These are phyloP conservation scores for Bombus sibiricus DNA, from an alignment of 1,140 invertebrate species.

Conservation along the genomic window DNA sequence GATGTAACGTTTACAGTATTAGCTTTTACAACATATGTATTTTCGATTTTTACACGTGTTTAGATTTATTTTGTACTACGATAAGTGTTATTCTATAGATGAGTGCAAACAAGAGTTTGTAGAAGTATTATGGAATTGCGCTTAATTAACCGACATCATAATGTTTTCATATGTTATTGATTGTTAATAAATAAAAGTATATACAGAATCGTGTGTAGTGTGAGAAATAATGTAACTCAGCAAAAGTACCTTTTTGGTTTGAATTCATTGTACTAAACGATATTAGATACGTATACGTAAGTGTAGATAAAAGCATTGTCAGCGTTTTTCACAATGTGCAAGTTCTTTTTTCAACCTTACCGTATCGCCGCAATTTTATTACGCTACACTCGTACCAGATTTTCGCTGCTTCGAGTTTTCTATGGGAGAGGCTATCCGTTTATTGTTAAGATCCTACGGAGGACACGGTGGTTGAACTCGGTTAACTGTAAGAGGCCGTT, in stretches of 20 bases:
- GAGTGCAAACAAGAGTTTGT: not conserved
- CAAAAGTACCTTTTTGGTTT: not conserved
- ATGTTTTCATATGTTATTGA: slow-evolving; percentile 35
- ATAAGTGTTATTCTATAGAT: not conserved
- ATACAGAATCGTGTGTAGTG: not conserved
- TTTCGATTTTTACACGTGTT: slow-evolving; percentile 30
- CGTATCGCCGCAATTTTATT: slow-evolving; percentile 17
- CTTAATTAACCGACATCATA: slow-evolving; percentile 27
- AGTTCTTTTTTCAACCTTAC: not conserved
- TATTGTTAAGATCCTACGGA: slow-evolving; percentile 43
- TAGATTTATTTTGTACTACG: slow-evolving; percentile 10
- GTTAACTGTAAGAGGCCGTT: slow-evolving; percentile 57
- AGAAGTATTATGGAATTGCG: not conserved
- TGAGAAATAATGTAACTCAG: slow-evolving; percentile 10
- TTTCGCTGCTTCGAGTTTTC: slow-evolving; percentile 2
- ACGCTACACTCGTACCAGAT: not conserved
- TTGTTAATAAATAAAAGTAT: slow-evolving; percentile 39
- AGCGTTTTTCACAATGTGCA: not conserved
- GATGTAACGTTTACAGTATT: slow-evolving; percentile 60
- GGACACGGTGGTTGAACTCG: slow-evolving; percentile 52
- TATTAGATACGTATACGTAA: not conserved
- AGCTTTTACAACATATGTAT: slow-evolving; percentile 51
- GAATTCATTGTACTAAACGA: no score
- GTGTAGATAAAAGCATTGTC: not conserved
- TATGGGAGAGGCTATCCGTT: slow-evolving; percentile 41